Evolutionary conservation across 2,113 vertebrate species (phyloP), one percentile per base, ranked within the genome.

Genomic region (Diphyllodes magnificus): DNA sequence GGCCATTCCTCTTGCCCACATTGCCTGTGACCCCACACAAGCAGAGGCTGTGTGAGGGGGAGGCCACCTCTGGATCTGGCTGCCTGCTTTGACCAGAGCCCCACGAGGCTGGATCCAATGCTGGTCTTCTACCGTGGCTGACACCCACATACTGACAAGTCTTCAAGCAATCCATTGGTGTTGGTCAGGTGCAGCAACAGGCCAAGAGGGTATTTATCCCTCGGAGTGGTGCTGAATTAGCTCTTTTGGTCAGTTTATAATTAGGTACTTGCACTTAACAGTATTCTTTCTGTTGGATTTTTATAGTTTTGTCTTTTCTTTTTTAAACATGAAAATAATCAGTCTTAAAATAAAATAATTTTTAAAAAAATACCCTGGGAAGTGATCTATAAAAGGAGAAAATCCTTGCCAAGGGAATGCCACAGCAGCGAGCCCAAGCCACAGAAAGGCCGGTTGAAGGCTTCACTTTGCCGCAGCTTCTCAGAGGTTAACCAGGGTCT

Each of bases 401-500:
- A 82, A 66, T 19, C 60, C 30, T 85, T 70, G 59, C 88, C 85
- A 82, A 39, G 44, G 56, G 51, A 42, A 85, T 6, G 19, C 88
- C 78, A 15, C 79, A 88, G 85, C 42, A 22, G 63, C 2, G 3
- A 92, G 72, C 60, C 64, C 59, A 70, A 87, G 78, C 91, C 93
- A 0, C 90, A 92, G 89, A 50, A 68, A 69, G 64, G 76, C 57
- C 15, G 0, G 37, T 8, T 40, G 57, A 61, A 56, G 89, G 83
- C 83, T 92, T 37, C 54, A 37, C 64, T 92, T 88, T 79, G 23
- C 94, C 70, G 1, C 88, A 95, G 85, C 82, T 90, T 24, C 84
- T 95, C 80, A 57, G 87, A 96, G 95, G 95, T 97, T 95, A 97
- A 81, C 68, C 94, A 75, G 94, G 96, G 91, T 95, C 94, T 88